Evolutionary conservation across 2,888 invertebrate species (phyloP).

Genomic region (Trachelus stipa): DNA sequence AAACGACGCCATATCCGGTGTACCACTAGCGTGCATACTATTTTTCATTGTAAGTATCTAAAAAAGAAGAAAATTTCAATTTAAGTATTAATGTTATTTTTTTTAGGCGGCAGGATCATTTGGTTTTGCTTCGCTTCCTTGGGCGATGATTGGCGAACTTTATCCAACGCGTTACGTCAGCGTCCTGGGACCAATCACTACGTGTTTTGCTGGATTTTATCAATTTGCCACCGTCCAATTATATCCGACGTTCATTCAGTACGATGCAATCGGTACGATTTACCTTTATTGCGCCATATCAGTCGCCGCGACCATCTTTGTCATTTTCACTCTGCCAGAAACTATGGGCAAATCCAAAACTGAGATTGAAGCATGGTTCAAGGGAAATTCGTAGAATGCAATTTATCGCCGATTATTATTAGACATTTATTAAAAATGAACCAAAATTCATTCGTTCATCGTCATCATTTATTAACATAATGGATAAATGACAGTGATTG

Average conservation of each 20-base stretch:
- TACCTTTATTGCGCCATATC: conserved; percentile 50
- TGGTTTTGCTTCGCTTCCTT: conserved; percentile 68
- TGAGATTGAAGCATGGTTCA: conserved; percentile 48
- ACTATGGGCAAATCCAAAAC: conserved; percentile 52
- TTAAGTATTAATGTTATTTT: conserved; percentile 23
- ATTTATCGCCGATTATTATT: too few relatives aligned
- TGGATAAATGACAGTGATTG: background rate
- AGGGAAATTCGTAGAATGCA: conserved; percentile 4
- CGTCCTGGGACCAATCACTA: conserved; percentile 65
- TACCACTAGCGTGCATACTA: conserved; percentile 55
- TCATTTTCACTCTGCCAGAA: conserved; percentile 50
- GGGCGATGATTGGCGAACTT: conserved; percentile 69
- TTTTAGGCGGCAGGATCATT: conserved; percentile 60
- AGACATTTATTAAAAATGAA: too few relatives aligned
- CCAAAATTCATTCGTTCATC: too few relatives aligned
- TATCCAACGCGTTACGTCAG: conserved; percentile 68
- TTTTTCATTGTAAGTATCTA: conserved; percentile 47
- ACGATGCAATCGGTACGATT: conserved; percentile 43
- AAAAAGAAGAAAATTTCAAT: conserved; percentile 38
- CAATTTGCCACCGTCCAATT: conserved; percentile 67
- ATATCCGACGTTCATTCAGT: conserved; percentile 55
- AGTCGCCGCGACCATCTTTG: conserved; percentile 50
- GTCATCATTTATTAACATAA: too few relatives aligned
- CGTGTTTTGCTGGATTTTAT: conserved; percentile 65
- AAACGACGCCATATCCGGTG: conserved; percentile 32